Evolutionary conservation across 2,113 vertebrate genomes (phyloP).

Genomic region (Edolisoma coerulescens): DNA sequence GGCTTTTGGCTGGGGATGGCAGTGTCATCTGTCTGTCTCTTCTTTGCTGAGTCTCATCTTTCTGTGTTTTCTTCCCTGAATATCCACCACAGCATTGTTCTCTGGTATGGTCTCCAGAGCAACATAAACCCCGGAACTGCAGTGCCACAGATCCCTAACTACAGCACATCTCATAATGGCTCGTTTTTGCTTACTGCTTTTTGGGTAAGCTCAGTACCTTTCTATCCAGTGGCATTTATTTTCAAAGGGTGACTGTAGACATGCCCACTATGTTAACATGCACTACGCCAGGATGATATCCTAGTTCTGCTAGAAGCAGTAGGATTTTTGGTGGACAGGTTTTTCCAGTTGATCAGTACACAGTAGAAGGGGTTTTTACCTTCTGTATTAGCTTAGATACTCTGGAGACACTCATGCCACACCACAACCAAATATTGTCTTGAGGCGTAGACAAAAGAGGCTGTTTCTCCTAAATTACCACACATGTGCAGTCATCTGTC

Average conservation of each 20-base stretch:
- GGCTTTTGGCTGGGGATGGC: not conserved
- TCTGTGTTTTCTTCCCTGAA: not conserved
- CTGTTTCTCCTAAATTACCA: not conserved
- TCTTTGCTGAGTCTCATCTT: not conserved
- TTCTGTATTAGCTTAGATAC: not conserved
- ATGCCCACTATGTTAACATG: not conserved
- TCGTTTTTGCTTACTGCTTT: not conserved
- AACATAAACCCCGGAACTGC: not conserved
- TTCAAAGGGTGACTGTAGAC: not conserved
- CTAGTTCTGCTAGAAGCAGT: not conserved
- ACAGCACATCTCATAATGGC: rapidly evolving
- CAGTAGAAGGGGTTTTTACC: not conserved
- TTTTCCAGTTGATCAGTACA: not conserved
- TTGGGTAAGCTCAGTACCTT: not conserved
- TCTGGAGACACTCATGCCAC: not conserved
- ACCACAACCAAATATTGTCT: not conserved
- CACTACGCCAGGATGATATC: not conserved
- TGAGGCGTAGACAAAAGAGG: not conserved
- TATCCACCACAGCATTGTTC: not conserved
- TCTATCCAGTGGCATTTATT: not conserved
- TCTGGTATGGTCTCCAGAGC: not conserved
- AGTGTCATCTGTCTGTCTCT: not conserved
- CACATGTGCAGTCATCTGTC: not conserved
- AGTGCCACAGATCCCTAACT: not conserved
- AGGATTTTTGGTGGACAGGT: not conserved